Evolutionary conservation across 1,140 invertebrate genomes (phyloP).

Genomic region (Atta cephalotes): DNA sequence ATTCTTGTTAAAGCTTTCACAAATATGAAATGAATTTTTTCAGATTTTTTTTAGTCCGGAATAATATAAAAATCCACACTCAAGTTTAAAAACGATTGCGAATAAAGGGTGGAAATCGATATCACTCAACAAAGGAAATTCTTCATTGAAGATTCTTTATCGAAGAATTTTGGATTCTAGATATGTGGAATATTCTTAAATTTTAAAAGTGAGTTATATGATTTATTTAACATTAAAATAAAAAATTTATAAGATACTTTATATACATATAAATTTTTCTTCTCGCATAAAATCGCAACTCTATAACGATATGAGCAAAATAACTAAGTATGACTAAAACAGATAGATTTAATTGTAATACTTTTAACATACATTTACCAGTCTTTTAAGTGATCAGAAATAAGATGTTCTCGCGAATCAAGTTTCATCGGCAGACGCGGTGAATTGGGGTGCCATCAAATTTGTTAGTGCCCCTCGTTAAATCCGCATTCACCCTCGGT

Average conservation of each 20-base stretch:
- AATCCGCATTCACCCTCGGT: constrained; percentile 53
- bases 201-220: not conserved
- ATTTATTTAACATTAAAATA: not conserved
- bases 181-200: not conserved
- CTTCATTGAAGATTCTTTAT: too few relatives aligned
- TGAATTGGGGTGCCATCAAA: constrained; percentile 57
- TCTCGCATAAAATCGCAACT: not conserved
- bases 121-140: not conserved
- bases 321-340: not conserved
- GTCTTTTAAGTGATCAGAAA: not conserved
- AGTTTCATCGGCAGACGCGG: constrained; percentile 36
- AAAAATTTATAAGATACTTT: too few relatives aligned
- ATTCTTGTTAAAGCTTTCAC: too few relatives aligned
- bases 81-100: too few relatives aligned
- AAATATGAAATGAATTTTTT: too few relatives aligned
- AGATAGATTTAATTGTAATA: not conserved
- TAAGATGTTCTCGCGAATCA: constrained; percentile 31
- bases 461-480: constrained; percentile 64
- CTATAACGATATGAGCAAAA: not conserved
- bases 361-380: constrained; percentile 27
- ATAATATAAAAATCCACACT: too few relatives aligned
- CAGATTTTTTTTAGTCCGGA: too few relatives aligned
- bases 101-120: too few relatives aligned
- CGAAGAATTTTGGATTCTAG: not conserved
- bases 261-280: not conserved